phyloP scores from a whole-genome alignment of 1,140 invertebrate genomes.

The Bombus impatiens region DNA sequence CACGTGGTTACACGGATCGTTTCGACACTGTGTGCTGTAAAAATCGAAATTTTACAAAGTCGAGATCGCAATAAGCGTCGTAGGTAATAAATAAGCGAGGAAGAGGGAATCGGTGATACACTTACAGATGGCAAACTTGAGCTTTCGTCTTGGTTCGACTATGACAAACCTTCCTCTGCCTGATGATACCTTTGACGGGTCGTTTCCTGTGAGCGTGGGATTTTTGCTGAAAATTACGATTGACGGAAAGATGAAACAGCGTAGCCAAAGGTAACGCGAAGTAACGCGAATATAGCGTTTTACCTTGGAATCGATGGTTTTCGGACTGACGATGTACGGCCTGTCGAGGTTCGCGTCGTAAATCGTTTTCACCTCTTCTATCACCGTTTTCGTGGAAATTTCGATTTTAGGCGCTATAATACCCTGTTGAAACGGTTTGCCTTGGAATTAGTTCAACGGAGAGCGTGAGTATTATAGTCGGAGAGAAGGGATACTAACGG shows the following conservation, averaged over 20 bases:
- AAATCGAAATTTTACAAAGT: neutral
- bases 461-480: rapidly evolving
- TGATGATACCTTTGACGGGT: conserved; percentile 69
- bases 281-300: neutral
- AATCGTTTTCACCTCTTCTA: conserved; percentile 80
- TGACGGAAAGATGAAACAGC: too few relatives aligned
- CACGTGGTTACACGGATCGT: conserved; percentile 19
- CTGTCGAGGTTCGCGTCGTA: conserved; percentile 48
- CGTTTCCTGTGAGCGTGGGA: conserved; percentile 58
- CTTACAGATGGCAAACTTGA: conserved; percentile 65
- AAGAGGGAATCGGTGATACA: neutral
- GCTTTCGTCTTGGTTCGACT: conserved; percentile 60
- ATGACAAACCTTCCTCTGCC: conserved; percentile 79
- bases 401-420: conserved; percentile 85
- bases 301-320: conserved; percentile 78
- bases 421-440: conserved; percentile 75
- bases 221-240: conserved; percentile 41
- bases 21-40: conserved; percentile 4
- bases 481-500: conserved; percentile 78
- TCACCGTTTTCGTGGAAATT: conserved; percentile 83
- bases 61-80: too few relatives aligned
- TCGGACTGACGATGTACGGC: conserved; percentile 76
- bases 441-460: neutral
- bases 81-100: neutral
- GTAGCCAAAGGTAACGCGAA: too few relatives aligned